Evolutionary conservation across 2,797 vertebrate species (phyloP).

Genomic region (Notolepis coatsorum): DNA sequence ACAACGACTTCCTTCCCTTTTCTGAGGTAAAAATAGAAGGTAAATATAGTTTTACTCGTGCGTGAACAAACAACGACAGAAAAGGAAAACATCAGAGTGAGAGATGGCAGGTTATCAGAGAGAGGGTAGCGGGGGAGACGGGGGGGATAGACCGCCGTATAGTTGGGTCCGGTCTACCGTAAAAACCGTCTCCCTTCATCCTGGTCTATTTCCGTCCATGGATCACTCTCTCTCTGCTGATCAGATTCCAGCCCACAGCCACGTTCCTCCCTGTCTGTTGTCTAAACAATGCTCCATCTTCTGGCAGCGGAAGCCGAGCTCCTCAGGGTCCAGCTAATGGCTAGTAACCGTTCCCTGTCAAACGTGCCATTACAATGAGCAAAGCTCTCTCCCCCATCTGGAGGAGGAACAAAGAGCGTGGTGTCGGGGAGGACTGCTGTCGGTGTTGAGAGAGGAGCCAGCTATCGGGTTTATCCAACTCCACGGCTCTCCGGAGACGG

Average conservation of each 20-base stretch:
- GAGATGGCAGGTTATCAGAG: background rate
- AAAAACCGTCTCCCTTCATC: conserved; percentile 20
- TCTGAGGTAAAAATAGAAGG: no score
- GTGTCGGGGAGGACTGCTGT: conserved; percentile 20
- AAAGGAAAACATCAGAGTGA: background rate
- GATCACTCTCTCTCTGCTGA: background rate
- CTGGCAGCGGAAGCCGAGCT: conserved; percentile 19
- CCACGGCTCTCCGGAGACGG: conserved; percentile 14
- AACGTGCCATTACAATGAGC: conserved; percentile 51
- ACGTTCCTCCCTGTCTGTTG: conserved; percentile 23
- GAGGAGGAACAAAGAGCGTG: conserved; percentile 4
- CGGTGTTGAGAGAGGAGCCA: conserved; percentile 22
- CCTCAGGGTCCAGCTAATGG: conserved; percentile 47
- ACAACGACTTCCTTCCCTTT: no score
- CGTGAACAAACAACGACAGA: no score
- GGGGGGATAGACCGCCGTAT: background rate
- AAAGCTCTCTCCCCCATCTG: conserved; percentile 23
- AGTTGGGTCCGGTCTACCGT: background rate
- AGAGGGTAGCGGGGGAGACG: background rate
- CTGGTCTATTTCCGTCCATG: background rate
- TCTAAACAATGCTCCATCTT: conserved; percentile 23
- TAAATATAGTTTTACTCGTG: no score
- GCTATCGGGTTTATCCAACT: conserved; percentile 36
- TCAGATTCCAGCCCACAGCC: background rate
- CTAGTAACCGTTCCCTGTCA: conserved; percentile 53